These are phyloP conservation scores for Antrozous pallidus DNA, from an alignment of 2,797 vertebrate genomes.

Conservation along the genomic window DNA sequence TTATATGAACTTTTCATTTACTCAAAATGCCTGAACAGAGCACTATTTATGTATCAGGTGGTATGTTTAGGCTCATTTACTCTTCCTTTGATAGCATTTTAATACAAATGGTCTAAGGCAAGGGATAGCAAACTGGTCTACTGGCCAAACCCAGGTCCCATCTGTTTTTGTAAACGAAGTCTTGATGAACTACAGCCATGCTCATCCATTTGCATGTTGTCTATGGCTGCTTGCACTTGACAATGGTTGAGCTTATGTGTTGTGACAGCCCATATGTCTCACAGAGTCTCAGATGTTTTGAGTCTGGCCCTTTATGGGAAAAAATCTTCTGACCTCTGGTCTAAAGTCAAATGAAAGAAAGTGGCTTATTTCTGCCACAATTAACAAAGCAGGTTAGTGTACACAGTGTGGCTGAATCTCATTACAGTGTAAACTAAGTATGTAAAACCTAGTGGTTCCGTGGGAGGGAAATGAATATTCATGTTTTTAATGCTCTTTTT, in stretches of 20 bases:
- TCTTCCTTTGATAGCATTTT: conserved; percentile 31
- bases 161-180: background rate
- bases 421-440: background rate
- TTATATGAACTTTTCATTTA: background rate
- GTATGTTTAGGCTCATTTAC: background rate
- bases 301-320: background rate
- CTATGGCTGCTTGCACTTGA: background rate
- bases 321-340: background rate
- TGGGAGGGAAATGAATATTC: background rate
- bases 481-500: background rate
- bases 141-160: background rate
- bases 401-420: background rate
- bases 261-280: background rate
- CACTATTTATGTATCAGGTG: background rate
- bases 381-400: background rate
- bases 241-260: background rate
- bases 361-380: background rate
- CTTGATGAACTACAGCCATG: background rate
- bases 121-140: background rate
- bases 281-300: background rate
- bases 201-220: background rate
- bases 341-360: conserved; percentile 31
- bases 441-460: background rate
- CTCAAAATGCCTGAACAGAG: background rate
- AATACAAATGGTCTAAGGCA: background rate